These are phyloP conservation scores for Trogon melanurus DNA, from an alignment of 2,113 vertebrate genomes.

Conservation along the genomic window DNA sequence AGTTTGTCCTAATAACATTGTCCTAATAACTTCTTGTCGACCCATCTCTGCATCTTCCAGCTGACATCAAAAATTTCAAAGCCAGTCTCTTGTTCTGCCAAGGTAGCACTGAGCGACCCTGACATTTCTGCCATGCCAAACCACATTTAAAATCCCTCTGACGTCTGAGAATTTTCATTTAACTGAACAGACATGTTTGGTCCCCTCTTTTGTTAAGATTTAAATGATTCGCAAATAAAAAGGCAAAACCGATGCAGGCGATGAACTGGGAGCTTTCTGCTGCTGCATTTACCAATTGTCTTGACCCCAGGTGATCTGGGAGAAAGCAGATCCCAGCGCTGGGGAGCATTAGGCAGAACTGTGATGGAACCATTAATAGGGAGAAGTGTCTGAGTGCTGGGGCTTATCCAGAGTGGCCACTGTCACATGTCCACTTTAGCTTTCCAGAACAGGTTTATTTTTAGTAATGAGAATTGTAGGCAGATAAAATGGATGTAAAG, in stretches of 20 bases:
- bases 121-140: not conserved
- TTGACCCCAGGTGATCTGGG: not conserved
- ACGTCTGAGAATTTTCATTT: not conserved
- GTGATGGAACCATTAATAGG: not conserved
- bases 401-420: conserved; percentile 48
- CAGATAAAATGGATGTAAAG: conserved; percentile 59
- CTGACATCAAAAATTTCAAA: not conserved
- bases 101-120: not conserved
- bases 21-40: not conserved
- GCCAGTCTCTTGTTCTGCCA: not conserved
- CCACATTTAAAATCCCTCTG: not conserved
- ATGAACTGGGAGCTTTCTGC: not conserved
- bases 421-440: conserved; percentile 50
- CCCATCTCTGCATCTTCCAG: not conserved
- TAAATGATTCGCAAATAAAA: not conserved
- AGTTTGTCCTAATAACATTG: not conserved
- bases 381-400: conserved; percentile 16
- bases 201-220: not conserved
- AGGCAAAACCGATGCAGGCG: not conserved
- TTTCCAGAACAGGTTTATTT: conserved; percentile 64
- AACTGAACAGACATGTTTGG: not conserved
- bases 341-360: conserved; percentile 8
- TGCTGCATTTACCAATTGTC: not conserved
- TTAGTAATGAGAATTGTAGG: conserved; percentile 21
- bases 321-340: not conserved